Evolutionary conservation across 2,113 vertebrate genomes (phyloP).

Genomic region (Nettapus auritus): DNA sequence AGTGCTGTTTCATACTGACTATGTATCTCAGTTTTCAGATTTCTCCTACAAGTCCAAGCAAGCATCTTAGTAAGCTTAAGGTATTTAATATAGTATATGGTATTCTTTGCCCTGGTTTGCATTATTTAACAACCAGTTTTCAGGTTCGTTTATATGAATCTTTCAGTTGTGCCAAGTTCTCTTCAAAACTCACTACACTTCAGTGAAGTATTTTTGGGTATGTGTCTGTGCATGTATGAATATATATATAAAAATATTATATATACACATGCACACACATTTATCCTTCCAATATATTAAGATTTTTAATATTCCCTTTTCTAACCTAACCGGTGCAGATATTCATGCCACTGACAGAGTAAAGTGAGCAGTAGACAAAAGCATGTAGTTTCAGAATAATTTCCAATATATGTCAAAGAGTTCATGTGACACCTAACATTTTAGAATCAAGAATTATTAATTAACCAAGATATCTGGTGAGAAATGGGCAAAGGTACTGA

Average conservation of each 20-base stretch:
- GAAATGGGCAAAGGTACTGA: not conserved
- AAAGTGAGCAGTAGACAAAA: not conserved
- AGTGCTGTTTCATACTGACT: slow-evolving; percentile 1
- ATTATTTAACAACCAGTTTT: slow-evolving; percentile 44
- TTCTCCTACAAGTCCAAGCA: slow-evolving; percentile 61
- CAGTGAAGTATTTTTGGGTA: not conserved
- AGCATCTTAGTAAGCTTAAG: slow-evolving; percentile 11
- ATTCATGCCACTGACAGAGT: not conserved
- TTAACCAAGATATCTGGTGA: not conserved
- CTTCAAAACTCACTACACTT: slow-evolving; percentile 3
- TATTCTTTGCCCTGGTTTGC: slow-evolving; percentile 25
- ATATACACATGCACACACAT: not conserved
- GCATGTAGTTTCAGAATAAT: not conserved
- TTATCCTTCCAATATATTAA: not conserved
- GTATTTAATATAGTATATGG: slow-evolving; percentile 34
- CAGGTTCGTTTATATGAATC: not conserved
- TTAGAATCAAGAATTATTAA: not conserved
- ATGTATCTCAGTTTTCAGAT: slow-evolving; percentile 24
- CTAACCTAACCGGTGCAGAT: not conserved
- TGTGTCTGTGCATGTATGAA: slow-evolving; percentile 23
- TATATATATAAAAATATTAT: not conserved
- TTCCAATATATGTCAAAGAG: not conserved
- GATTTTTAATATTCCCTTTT: not conserved
- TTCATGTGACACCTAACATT: not conserved
- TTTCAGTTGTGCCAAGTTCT: slow-evolving; percentile 35